These are phyloP conservation scores for Helarctos malayanus DNA, from an alignment of 2,797 vertebrate species.

Conservation along the genomic window DNA sequence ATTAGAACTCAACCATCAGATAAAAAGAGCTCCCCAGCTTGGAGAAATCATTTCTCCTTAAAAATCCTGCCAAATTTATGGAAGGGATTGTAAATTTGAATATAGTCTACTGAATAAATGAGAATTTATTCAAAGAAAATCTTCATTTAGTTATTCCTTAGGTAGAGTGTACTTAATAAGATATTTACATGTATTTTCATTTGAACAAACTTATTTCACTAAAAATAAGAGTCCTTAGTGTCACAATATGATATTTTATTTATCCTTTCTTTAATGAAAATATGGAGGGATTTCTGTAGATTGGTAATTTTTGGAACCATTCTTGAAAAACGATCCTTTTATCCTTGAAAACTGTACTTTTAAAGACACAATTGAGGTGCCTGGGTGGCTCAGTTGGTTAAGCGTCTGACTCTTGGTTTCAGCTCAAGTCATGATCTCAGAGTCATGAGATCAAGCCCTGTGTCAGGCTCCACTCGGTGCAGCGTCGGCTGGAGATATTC, in stretches of 20 bases:
- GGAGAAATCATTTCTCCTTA: not conserved
- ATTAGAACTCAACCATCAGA: not conserved
- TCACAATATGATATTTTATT: not conserved
- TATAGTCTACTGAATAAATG: not conserved
- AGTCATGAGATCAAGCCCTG: not conserved
- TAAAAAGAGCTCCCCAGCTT: not conserved
- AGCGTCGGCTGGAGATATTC: not conserved
- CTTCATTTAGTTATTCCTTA: not conserved
- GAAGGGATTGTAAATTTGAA: not conserved
- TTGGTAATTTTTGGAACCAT: not conserved
- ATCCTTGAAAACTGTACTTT: not conserved
- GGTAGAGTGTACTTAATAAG: not conserved
- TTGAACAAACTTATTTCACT: conserved; percentile 50
- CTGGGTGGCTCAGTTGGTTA: not conserved
- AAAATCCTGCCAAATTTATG: not conserved
- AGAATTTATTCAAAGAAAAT: not conserved
- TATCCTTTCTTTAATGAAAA: not conserved
- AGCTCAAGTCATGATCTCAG: not conserved
- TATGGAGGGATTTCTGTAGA: not conserved
- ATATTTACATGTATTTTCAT: not conserved
- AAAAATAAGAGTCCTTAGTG: not conserved
- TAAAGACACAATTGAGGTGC: not conserved
- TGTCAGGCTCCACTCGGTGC: not conserved
- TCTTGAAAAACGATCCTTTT: not conserved
- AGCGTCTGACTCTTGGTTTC: not conserved